Base-by-base conservation (phyloP, 64 coral and sea anemone species). In the Anthopleura sola region DNA sequence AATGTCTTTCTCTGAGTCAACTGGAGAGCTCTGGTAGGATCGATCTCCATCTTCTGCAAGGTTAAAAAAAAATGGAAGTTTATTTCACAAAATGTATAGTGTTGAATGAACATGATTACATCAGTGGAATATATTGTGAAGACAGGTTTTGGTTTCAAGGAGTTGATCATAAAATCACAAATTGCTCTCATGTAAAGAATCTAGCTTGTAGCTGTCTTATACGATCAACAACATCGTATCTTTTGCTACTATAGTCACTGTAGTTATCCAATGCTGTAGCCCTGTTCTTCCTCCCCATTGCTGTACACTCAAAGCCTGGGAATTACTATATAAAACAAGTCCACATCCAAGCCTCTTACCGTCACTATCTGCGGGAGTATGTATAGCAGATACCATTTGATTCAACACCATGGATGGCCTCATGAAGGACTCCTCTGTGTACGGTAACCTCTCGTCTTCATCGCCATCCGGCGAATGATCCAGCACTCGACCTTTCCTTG, bases 361-460 rank as follows among this genome's bases (percentile, higher is more conserved):
- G 51, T 91, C 89, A 37, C 84, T 88, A 15, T 86, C 84, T 15
- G 37, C 78, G 26, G 86, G 80, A 46, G 84, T 88, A 37, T 93
- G 71, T 37, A 91, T 14, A 53, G 13, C 50, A 31, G 95, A 28
- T 10, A 75, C 68, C 34, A 90, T 82, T 31, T 60, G 89, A 81
- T 40, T 91, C 0, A 94, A 49, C 28, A 98, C 92, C 96, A 98
- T 98, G 6, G 96, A 94, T 36, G 96, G 96, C 50, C 96, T 86
- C 55, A 94, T 86, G 82, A 94, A 94, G 16, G 90, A 60, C 37
- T 91, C 92, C 1, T 91, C 92, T 24, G 58, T 3, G 37, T 79
- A 81, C 64, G 12, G 36, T 47, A 55, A 29, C 84, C 91, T 79
- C 44, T 23, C 31, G 1, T 78, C 44, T 78, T 78, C 76, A 3